A percentile compares a stretch with the other conserved stretches of the same genome.
Evolutionary conservation across 1,140 invertebrate genomes (phyloP).

Genomic region (Drosophila truncata): DNA sequence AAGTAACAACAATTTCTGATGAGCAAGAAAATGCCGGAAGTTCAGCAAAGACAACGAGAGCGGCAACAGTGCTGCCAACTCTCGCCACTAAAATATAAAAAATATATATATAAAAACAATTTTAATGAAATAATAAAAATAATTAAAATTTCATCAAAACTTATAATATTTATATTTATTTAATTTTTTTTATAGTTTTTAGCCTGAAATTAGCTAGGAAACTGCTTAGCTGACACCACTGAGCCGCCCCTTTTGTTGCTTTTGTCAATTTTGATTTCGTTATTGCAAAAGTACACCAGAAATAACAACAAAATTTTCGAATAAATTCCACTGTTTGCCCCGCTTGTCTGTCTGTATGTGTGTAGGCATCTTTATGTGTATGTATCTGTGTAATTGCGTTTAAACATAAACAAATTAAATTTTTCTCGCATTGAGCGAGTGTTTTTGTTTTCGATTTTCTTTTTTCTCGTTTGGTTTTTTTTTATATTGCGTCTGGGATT

Average conservation of each 20-base stretch:
- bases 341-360: background rate
- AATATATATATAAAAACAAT: too few species aligned
- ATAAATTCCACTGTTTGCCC: slow-evolving; percentile 14
- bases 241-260: slow-evolving; percentile 14
- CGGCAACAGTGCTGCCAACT: slow-evolving; percentile 5
- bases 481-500: slow-evolving; percentile 26
- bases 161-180: background rate
- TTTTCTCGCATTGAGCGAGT: slow-evolving; percentile 59
- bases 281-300: slow-evolving; percentile 27
- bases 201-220: background rate
- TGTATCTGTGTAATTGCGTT: slow-evolving; percentile 36
- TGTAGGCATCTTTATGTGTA: too few species aligned
- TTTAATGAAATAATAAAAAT: background rate
- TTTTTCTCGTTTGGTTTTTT: slow-evolving; percentile 6
- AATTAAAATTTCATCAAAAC: background rate
- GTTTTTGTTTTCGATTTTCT: slow-evolving; percentile 36
- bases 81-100: background rate
- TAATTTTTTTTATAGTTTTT: background rate
- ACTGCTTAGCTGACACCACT: background rate
- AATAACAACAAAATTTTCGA: slow-evolving; percentile 28
- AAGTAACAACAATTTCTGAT: slow-evolving; percentile 41
- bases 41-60: slow-evolving; percentile 36
- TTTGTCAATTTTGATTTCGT: slow-evolving; percentile 50
- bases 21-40: slow-evolving; percentile 60
- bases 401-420: slow-evolving; percentile 63